These are phyloP conservation scores for Rhinatrema bivittatum DNA, from an alignment of 2,797 vertebrate genomes.

Conservation along the genomic window DNA sequence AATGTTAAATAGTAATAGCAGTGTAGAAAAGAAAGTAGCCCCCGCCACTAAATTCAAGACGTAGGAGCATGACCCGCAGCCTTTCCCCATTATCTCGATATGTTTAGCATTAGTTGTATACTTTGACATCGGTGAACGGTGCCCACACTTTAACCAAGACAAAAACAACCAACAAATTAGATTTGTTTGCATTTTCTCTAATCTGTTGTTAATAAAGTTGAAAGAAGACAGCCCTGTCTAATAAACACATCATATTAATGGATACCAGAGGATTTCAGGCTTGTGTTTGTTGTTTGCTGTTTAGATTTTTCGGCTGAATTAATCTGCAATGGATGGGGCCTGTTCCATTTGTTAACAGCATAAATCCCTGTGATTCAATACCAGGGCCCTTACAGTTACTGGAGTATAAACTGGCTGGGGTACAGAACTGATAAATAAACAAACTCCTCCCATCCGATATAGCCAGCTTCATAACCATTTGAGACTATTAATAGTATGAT, in stretches of 20 bases:
- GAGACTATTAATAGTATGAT: too few relatives aligned
- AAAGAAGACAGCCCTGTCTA: conserved; percentile 56
- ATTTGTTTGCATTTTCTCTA: conserved; percentile 55
- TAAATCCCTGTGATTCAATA: conserved; percentile 57
- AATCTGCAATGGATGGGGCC: conserved; percentile 56
- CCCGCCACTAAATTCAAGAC: too few relatives aligned
- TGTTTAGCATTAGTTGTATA: not conserved
- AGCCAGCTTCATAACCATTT: too few relatives aligned
- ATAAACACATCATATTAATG: conserved; percentile 64
- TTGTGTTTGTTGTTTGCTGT: conserved; percentile 61
- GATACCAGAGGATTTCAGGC: conserved; percentile 47
- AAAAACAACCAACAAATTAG: conserved; percentile 26
- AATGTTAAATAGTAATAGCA: too few relatives aligned
- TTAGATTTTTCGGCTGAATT: conserved; percentile 66
- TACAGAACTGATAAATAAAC: conserved; percentile 56
- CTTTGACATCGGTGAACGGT: conserved; percentile 12
- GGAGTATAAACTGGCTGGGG: conserved; percentile 49
- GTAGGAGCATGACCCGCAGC: not conserved
- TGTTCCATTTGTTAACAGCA: conserved; percentile 59
- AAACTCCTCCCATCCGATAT: too few relatives aligned
- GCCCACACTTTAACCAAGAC: conserved; percentile 25
- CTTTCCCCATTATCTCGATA: not conserved
- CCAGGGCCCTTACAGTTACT: conserved; percentile 55
- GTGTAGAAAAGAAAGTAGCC: too few relatives aligned
- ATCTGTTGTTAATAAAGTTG: conserved; percentile 64